These are phyloP conservation scores for Ctenicera cuprea DNA, from an alignment of 2,888 invertebrate genomes.

Conservation along the genomic window DNA sequence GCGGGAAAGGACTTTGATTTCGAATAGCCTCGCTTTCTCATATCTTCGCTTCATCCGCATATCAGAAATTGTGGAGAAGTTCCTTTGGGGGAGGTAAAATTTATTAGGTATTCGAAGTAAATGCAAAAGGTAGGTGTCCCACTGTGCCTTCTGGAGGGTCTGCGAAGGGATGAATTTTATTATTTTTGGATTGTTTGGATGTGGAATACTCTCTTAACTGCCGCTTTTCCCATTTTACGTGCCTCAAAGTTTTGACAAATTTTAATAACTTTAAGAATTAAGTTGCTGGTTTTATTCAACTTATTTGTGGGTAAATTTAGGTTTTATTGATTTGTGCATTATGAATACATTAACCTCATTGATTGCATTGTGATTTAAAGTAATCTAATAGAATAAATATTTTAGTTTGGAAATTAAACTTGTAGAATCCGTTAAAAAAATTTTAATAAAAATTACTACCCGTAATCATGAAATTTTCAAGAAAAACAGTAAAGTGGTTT, in stretches of 20 bases:
- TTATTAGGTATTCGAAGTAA: slow-evolving; percentile 56
- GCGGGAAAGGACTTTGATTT: slow-evolving; percentile 42
- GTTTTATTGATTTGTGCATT: too few species aligned
- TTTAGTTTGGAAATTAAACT: too few species aligned
- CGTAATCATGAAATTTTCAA: too few species aligned
- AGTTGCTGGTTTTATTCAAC: neutral
- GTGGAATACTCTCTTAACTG: slow-evolving; percentile 26
- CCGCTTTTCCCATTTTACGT: slow-evolving; percentile 21
- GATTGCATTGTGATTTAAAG: too few species aligned
- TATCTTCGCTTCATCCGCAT: slow-evolving; percentile 34
- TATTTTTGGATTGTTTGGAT: slow-evolving; percentile 43
- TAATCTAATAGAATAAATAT: too few species aligned
- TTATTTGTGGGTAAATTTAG: neutral
- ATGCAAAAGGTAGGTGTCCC: slow-evolving; percentile 53
- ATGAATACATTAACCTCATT: too few species aligned
- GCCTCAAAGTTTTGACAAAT: slow-evolving; percentile 6
- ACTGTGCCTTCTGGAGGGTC: slow-evolving; percentile 40
- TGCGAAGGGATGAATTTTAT: slow-evolving; percentile 42
- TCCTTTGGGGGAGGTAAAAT: slow-evolving; percentile 52
- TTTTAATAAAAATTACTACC: too few species aligned
- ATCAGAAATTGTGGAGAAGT: slow-evolving; percentile 42
- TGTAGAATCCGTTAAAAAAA: too few species aligned
- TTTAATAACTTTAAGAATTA: slow-evolving; percentile 9
- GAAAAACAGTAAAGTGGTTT: too few species aligned
- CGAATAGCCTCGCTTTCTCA: slow-evolving; percentile 14